These are phyloP conservation scores for Taenioides sp. DNA, from an alignment of 2,797 vertebrate species.

Conservation along the genomic window DNA sequence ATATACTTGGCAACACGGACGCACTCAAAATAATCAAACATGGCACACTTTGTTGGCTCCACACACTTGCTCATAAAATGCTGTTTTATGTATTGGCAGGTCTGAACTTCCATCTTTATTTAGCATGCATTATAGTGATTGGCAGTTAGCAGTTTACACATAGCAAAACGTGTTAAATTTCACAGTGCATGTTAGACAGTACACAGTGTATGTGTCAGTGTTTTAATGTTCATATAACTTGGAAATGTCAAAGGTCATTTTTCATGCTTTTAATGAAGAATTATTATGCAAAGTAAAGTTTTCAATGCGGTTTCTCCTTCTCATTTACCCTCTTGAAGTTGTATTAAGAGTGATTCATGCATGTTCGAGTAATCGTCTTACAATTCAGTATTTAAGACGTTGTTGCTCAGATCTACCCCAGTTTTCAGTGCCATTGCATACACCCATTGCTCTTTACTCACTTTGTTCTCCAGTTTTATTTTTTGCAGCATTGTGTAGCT, in stretches of 20 bases:
- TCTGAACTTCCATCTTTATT: background rate
- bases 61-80: slow-evolving; percentile 1
- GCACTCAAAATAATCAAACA: slow-evolving; percentile 10
- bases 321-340: too few species aligned
- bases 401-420: too few species aligned
- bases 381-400: too few species aligned
- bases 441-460: too few species aligned
- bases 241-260: background rate
- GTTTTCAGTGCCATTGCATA: too few species aligned
- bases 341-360: too few species aligned
- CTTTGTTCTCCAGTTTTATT: too few species aligned
- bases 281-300: too few species aligned
- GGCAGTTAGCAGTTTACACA: background rate
- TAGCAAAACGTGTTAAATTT: background rate
- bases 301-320: too few species aligned
- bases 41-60: background rate
- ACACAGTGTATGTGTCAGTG: background rate
- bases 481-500: too few species aligned
- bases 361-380: too few species aligned
- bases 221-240: background rate
- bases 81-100: slow-evolving; percentile 7
- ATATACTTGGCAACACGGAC: background rate
- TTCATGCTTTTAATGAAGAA: background rate
- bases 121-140: slow-evolving; percentile 1
- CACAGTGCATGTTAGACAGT: too few species aligned